Evolutionary conservation across 2,797 vertebrate species (phyloP), one percentile per base, ranked within the genome.

Genomic region (Sarcophilus harrisii): DNA sequence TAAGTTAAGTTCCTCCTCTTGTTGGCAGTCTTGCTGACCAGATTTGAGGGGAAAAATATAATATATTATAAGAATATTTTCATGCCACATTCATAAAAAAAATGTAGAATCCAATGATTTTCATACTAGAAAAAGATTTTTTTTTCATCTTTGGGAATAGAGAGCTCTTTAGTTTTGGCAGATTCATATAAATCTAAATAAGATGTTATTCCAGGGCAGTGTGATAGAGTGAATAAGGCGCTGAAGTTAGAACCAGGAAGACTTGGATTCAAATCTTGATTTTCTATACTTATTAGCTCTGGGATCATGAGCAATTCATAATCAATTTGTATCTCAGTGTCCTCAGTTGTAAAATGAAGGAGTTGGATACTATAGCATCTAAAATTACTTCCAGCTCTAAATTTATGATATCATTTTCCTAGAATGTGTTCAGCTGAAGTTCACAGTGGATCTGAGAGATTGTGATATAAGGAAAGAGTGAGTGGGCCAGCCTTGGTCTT

Each of bases 71-170:
- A 60, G 59, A 30, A 60, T 45, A 81, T 81, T 81, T 45, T 81
- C 38, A 24, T 81, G 18, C 38, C 38, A 45, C 38, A 2, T 81
- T 38, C 90, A 38, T 49, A 90, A 96, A 81, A 66, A 38, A n/a
- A 94, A 92, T 87, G 57, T 27, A 91, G 58, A 97, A 60, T 92
- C 62, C 92, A 92, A 29, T 93, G 94, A 1, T 87, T 87, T 87
- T 96, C 32, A 92, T 91, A 62, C 18, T 55, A 11, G 59, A 55
- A 32, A 29, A 30, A 38, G 38, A 18, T n/a, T 73, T 73, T 73
- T 62, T 66, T 73, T 73, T 73, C 66, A 38, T 38, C n/a, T 38
- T 73, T 73, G 5, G 6, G 5, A 38, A 38, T 24, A 73, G 14
- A 16, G 62, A 66, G 32, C 32, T 66, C 32, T 11, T 38, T 21